Percentiles rank a stretch among this genome's conserved stretches.
phyloP scores from a whole-genome alignment of 2,797 vertebrate species.

The Spea hammondii region DNA sequence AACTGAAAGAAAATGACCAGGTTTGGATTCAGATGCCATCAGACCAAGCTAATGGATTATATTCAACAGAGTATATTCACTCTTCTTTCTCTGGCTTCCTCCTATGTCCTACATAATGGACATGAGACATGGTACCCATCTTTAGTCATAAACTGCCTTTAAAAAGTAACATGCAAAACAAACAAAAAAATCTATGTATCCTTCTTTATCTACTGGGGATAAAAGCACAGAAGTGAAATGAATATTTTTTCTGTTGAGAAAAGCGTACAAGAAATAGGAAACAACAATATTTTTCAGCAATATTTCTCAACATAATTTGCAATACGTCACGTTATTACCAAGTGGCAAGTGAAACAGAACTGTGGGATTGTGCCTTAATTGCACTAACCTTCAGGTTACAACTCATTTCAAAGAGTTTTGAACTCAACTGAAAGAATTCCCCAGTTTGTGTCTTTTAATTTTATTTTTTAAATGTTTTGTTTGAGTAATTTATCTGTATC shows the following conservation, averaged over 20 bases:
- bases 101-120: constrained; percentile 95
- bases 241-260: constrained; percentile 28
- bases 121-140: constrained; percentile 57
- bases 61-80: constrained; percentile 98
- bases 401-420: constrained; percentile 1
- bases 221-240: constrained; percentile 22
- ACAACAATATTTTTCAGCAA: constrained; percentile 16
- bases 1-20: constrained; percentile 95
- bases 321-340: constrained; percentile 16
- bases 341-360: constrained; percentile 18
- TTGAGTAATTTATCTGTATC: constrained; percentile 44
- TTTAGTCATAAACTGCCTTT: constrained; percentile 67
- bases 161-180: constrained; percentile 64
- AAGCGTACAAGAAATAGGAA: background rate
- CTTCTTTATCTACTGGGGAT: constrained; percentile 39
- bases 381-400: constrained; percentile 9
- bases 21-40: constrained; percentile 99
- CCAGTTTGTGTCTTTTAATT: constrained; percentile 12
- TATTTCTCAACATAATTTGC: constrained; percentile 19
- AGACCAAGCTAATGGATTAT: constrained; percentile 96
- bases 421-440: background rate
- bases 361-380: constrained; percentile 26
- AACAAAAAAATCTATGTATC: constrained; percentile 43
- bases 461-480: constrained; percentile 13
- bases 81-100: constrained; percentile 98